These are phyloP conservation scores for Nixonia krombeini DNA, from an alignment of 1,140 invertebrate genomes.

Conservation along the genomic window DNA sequence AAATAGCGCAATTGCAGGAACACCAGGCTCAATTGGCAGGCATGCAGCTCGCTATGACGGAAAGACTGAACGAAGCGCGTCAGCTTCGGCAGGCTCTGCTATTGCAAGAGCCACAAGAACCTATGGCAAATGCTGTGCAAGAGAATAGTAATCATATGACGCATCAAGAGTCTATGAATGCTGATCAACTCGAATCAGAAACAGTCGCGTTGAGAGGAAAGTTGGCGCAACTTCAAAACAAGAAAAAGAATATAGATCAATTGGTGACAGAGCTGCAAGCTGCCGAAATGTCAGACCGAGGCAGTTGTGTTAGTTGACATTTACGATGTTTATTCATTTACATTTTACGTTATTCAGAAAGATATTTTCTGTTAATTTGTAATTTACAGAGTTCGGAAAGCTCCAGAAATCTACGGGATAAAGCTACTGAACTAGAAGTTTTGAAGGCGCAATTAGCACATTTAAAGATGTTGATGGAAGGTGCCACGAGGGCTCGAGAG, in stretches of 20 bases:
- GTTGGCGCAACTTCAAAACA: constrained; percentile 62
- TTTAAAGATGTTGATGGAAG: constrained; percentile 63
- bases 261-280: constrained; percentile 65
- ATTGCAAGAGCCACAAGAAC: constrained; percentile 42
- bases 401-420: constrained; percentile 54
- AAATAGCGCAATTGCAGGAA: constrained; percentile 61
- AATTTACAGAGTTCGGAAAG: constrained; percentile 52
- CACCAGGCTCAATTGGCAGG: constrained; percentile 61
- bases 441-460: constrained; percentile 64
- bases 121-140: background rate
- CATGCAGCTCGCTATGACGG: constrained; percentile 61
- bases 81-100: constrained; percentile 57
- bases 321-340: background rate
- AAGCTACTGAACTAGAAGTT: constrained; percentile 61
- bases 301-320: constrained; percentile 54
- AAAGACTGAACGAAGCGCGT: constrained; percentile 62
- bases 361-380: constrained; percentile 2
- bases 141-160: constrained; percentile 32
- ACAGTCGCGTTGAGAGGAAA: constrained; percentile 60
- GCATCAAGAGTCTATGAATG: constrained; percentile 22
- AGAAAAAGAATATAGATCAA: constrained; percentile 68
- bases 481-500: constrained; percentile 51
- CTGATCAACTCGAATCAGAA: constrained; percentile 59
- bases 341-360: constrained; percentile 50
- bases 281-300: constrained; percentile 53